These are phyloP conservation scores for Julus scanicus DNA, from an alignment of 2,888 invertebrate genomes.

Conservation along the genomic window DNA sequence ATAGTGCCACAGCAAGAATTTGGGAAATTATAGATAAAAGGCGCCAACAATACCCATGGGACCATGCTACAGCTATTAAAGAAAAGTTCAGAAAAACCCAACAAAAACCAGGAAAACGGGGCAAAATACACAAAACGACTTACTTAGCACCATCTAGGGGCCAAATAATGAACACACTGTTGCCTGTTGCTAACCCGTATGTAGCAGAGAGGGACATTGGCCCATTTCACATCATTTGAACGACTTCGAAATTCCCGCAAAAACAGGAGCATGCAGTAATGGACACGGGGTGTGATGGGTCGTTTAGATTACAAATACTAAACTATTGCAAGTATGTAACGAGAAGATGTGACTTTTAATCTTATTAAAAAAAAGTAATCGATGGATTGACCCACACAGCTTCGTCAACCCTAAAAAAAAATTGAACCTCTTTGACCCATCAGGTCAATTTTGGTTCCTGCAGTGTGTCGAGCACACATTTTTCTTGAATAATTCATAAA, in stretches of 20 bases:
- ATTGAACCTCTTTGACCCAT: not conserved
- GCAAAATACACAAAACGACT: not conserved
- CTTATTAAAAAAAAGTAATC: too few relatives aligned
- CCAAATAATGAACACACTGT: not conserved
- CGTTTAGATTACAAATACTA: too few relatives aligned
- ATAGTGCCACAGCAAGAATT: not conserved
- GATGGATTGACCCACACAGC: too few relatives aligned
- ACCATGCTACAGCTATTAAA: not conserved
- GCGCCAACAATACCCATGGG: not conserved
- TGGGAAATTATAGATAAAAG: not conserved
- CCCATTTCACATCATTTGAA: too few relatives aligned
- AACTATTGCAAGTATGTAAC: too few relatives aligned
- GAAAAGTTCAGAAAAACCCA: not conserved
- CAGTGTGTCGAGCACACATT: not conserved
- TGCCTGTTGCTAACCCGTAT: too few relatives aligned
- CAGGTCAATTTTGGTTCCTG: not conserved
- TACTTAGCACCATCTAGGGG: not conserved
- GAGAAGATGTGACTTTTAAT: too few relatives aligned
- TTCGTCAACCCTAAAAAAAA: too few relatives aligned
- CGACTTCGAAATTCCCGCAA: too few relatives aligned
- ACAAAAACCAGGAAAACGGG: not conserved
- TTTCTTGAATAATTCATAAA: conserved; percentile 36
- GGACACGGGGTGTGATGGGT: too few relatives aligned
- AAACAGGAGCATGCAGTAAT: too few relatives aligned
- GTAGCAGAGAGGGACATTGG: too few relatives aligned